These are phyloP conservation scores for Odontomachus brunneus DNA, from an alignment of 1,140 invertebrate genomes.

Conservation along the genomic window DNA sequence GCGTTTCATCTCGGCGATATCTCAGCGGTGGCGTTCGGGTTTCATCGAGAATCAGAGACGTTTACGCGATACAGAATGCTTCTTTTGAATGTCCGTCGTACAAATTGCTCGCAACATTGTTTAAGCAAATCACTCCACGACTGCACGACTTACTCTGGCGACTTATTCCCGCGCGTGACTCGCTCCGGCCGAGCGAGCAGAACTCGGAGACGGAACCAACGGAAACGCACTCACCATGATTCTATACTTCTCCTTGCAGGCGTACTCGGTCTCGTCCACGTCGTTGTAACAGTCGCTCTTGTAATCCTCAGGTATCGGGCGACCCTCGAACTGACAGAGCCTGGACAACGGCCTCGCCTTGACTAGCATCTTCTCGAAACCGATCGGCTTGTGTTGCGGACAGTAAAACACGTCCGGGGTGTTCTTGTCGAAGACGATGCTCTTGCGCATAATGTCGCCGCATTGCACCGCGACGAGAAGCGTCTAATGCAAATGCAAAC, in stretches of 20 bases:
- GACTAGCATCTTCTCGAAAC: slow-evolving; percentile 89
- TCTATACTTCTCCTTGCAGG: slow-evolving; percentile 93
- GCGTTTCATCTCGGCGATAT: background rate
- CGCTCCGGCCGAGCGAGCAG: background rate
- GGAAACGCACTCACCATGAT: slow-evolving; percentile 89
- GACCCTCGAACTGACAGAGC: slow-evolving; percentile 92
- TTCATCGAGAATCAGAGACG: too few species aligned
- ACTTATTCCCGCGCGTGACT: too few species aligned
- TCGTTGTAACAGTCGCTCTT: slow-evolving; percentile 94
- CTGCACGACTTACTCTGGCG: too few species aligned
- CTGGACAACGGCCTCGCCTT: slow-evolving; percentile 89
- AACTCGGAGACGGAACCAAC: background rate
- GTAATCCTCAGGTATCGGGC: slow-evolving; percentile 90
- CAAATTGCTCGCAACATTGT: too few species aligned
- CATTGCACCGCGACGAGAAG: slow-evolving; percentile 80
- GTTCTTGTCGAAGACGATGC: slow-evolving; percentile 93
- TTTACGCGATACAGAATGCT: too few species aligned
- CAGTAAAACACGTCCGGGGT: slow-evolving; percentile 94
- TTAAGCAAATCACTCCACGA: too few species aligned
- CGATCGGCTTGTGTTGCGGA: slow-evolving; percentile 91
- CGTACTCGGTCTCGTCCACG: slow-evolving; percentile 92
- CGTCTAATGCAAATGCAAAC: slow-evolving; percentile 26
- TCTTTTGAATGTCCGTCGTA: too few species aligned
- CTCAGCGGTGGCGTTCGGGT: too few species aligned
- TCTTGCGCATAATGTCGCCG: slow-evolving; percentile 92